A percentile compares a stretch with the other conserved stretches of the same genome.
These are phyloP conservation scores for Harpagoxenus sublaevis DNA, from an alignment of 2,888 invertebrate species.

Conservation along the genomic window DNA sequence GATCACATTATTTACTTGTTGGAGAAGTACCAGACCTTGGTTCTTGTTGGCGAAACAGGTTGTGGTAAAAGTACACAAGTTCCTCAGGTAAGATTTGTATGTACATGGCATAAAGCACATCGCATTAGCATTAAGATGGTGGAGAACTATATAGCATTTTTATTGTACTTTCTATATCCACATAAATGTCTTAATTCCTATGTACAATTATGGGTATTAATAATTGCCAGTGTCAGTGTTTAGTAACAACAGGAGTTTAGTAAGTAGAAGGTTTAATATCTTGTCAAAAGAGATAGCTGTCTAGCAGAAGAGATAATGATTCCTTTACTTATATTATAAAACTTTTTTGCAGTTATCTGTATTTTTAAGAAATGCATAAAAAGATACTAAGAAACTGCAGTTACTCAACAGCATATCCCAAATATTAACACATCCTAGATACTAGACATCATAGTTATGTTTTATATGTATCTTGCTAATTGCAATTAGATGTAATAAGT, in stretches of 20 bases:
- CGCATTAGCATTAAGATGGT: not conserved
- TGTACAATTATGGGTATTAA: not conserved
- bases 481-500: not conserved
- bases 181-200: not conserved
- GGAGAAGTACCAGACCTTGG: constrained; percentile 95
- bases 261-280: not conserved
- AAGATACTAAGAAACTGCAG: not conserved
- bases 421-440: not conserved
- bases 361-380: not conserved
- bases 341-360: not conserved
- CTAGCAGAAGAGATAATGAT: not conserved
- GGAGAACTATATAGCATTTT: not conserved
- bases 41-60: constrained; percentile 97
- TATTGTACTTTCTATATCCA: not conserved
- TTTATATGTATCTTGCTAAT: not conserved
- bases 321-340: not conserved
- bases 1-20: constrained; percentile 96
- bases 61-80: constrained; percentile 98
- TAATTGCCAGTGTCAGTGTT: not conserved
- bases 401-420: not conserved
- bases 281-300: not conserved
- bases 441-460: not conserved
- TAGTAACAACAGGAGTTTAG: not conserved
- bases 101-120: not conserved
- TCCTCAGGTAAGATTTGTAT: constrained; percentile 91